Conservation (phyloP, 2,113 vertebrate species). For the Elephas maximus region DNA sequence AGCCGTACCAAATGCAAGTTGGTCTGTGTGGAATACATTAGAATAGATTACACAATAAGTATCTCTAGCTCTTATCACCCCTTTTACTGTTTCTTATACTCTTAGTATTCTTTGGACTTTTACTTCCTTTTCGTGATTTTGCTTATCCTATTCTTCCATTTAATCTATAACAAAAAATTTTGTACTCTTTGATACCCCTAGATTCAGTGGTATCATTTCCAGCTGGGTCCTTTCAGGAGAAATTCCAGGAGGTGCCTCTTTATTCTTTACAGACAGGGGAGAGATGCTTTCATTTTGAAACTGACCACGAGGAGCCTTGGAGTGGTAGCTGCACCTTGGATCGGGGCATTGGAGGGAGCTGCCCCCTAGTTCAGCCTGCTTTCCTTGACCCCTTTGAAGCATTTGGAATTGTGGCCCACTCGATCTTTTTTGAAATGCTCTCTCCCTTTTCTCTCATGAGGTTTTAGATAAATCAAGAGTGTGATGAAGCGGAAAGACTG, state of each 20-base stretch:
- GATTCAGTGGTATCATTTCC: constrained; percentile 19
- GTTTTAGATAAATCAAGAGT: background rate
- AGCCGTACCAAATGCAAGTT: background rate
- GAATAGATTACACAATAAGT: background rate
- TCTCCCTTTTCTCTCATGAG: background rate
- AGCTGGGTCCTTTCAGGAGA: constrained; percentile 16
- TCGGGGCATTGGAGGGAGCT: background rate
- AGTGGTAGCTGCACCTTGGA: background rate
- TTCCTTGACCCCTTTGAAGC: background rate
- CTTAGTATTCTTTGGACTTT: background rate
- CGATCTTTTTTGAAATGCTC: background rate
- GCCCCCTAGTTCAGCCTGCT: background rate
- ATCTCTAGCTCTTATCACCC: background rate
- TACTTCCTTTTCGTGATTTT: background rate
- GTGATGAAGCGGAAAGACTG: background rate
- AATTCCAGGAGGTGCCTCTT: background rate
- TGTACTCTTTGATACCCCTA: background rate
- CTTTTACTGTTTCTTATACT: background rate
- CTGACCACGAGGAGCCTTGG: background rate
- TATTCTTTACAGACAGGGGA: background rate
- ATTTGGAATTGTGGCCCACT: background rate
- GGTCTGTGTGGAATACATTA: background rate
- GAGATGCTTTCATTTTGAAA: constrained; percentile 25
- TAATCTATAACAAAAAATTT: constrained; percentile 1
- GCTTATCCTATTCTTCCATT: background rate